These are phyloP conservation scores for Neomorphus geoffroyi DNA, from an alignment of 2,797 vertebrate species.

Conservation along the genomic window DNA sequence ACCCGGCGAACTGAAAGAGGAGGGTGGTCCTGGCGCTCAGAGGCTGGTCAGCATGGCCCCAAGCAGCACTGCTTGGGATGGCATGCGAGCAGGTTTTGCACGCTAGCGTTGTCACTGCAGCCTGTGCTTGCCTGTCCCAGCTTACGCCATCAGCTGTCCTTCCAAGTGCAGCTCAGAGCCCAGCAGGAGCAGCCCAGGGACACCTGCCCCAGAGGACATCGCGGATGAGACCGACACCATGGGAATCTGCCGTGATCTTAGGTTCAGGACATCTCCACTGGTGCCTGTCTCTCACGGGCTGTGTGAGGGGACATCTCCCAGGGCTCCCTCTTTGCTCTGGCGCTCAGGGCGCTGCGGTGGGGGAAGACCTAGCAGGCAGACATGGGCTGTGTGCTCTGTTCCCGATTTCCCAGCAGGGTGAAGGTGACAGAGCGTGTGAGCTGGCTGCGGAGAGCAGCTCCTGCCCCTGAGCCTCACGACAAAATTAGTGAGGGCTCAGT, in stretches of 20 bases:
- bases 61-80: not conserved
- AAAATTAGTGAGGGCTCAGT: not conserved
- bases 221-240: not conserved
- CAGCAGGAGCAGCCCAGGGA: not conserved
- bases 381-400: not conserved
- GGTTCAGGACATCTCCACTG: not conserved
- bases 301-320: no score
- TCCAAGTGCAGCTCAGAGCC: not conserved
- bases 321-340: not conserved
- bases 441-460: not conserved
- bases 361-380: not conserved
- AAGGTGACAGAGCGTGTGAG: not conserved
- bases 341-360: not conserved
- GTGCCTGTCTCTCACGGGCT: not conserved
- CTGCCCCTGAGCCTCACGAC: not conserved
- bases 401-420: not conserved
- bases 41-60: not conserved
- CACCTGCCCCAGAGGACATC: not conserved
- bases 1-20: not conserved
- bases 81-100: accelerated
- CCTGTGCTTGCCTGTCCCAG: not conserved
- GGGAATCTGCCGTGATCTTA: not conserved
- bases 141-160: not conserved
- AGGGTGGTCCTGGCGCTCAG: not conserved
- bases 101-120: not conserved